Base-by-base conservation (phyloP, 2,113 vertebrate genomes). In the Malurus alboscapulatus region DNA sequence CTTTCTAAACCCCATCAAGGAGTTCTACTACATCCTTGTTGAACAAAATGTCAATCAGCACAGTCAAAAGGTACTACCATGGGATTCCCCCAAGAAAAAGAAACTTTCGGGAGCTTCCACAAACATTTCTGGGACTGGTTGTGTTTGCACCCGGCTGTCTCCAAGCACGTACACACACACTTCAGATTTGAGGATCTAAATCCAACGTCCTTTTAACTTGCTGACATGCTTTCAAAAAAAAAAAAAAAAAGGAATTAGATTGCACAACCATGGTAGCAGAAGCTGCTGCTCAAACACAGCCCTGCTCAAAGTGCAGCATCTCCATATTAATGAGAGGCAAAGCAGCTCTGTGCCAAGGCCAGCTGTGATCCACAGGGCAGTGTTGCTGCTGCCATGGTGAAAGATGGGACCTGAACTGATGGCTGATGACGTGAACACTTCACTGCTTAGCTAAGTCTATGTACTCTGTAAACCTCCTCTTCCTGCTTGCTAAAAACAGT, bases 121-220 rank as follows among this genome's bases (percentile, higher is more conserved):
- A 4, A 78, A 36, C 11, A 38, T 38, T 34, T 20, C 38, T 54
- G 20, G 10, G 12, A 62, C 26, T 15, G 12, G 14, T 4, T 66
- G n/a, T 53, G 19, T n/a, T 58, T 45, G 32, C 20, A 82, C 8
- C 38, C 40, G 21, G n/a, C 51, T 81, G 42, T 29, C 22, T 29
- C 47, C 0, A 0, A 58, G 32, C 61, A 85, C 24, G 42, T 14
- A 61, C 7, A n/a, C 2, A n/a, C 2, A 6, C 8, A n/a, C 48
- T 78, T 75, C 57, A 62, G 38, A 74, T 6, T 38, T 25, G 1
- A 11, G 10, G 13, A 74, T 38, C 9, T 53, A 66, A 71, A 78
- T 14, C 36, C 20, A 85, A 22, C 0, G 1, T 2, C 8, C 38
- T 68, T 72, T 67, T 40, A 62, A 42, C 32, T 20, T 47, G 88